Percentiles rank a stretch among this genome's conserved stretches.
phyloP scores from a whole-genome alignment of 2,113 vertebrate genomes.

The Perccottus glenii region DNA sequence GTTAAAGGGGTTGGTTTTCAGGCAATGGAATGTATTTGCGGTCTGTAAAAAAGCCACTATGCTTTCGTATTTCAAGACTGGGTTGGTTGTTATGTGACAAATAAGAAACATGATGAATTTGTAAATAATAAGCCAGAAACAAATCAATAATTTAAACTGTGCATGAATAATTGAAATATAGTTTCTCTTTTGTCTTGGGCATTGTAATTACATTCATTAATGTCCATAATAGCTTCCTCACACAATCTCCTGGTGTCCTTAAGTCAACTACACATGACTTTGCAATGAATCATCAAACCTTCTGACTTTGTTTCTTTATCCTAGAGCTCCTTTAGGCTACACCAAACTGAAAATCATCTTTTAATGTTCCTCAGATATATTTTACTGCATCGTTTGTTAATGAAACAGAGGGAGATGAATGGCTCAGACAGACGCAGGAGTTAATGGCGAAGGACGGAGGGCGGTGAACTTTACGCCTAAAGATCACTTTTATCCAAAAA shows the following conservation, averaged over 20 bases:
- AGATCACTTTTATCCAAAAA: constrained; percentile 56
- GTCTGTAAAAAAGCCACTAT: too few species aligned
- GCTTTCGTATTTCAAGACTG: too few species aligned
- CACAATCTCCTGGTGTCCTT: not conserved
- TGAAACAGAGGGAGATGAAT: constrained; percentile 20
- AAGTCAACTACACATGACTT: not conserved
- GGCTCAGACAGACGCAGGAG: constrained; percentile 15
- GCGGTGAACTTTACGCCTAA: constrained; percentile 28
- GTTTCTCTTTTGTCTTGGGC: too few species aligned
- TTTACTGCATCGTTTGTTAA: constrained; percentile 30
- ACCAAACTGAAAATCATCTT: constrained; percentile 25
- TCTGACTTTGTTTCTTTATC: constrained; percentile 5
- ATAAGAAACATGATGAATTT: too few species aligned
- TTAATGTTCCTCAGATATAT: constrained; percentile 14
- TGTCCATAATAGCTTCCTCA: not conserved
- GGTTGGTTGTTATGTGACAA: too few species aligned
- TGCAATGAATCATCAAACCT: not conserved
- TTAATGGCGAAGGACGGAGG: not conserved
- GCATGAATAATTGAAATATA: too few species aligned
- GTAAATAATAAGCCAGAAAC: too few species aligned
- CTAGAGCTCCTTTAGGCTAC: constrained; percentile 1
- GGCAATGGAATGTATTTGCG: too few species aligned
- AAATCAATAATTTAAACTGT: too few species aligned
- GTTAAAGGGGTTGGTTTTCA: too few species aligned
- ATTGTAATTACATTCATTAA: too few species aligned